A percentile compares a stretch with the other conserved stretches of the same genome.
Conservation (phyloP, 2,888 invertebrate species). For the Cataglyphis altisquamis region DNA sequence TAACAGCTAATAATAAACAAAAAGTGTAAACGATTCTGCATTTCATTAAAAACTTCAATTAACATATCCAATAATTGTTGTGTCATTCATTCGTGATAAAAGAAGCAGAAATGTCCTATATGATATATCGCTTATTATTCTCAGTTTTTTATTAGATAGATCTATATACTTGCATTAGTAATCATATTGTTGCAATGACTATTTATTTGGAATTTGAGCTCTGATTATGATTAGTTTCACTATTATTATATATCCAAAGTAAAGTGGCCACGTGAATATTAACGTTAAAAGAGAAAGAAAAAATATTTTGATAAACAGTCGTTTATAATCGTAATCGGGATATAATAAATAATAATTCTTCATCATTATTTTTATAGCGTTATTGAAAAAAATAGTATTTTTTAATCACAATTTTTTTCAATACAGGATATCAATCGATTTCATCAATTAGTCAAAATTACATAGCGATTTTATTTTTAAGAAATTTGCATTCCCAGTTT, state of each 20-base stretch:
- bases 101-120: neutral
- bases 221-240: slow-evolving; percentile 10
- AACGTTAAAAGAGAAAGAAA: neutral
- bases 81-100: slow-evolving; percentile 17
- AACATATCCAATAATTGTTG: slow-evolving; percentile 13
- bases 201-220: slow-evolving; percentile 24
- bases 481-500: neutral
- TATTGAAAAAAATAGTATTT: neutral
- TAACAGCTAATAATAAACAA: neutral
- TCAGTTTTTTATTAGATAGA: neutral
- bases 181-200: slow-evolving; percentile 3
- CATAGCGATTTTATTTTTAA: slow-evolving; percentile 3
- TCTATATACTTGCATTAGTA: neutral
- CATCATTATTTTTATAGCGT: neutral
- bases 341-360: neutral
- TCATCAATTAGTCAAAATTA: neutral
- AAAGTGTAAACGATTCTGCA: slow-evolving; percentile 11
- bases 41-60: slow-evolving; percentile 20
- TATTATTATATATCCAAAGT: neutral
- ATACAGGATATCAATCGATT: neutral
- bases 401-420: neutral
- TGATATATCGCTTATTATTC: slow-evolving; percentile 1
- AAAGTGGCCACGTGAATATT: neutral
- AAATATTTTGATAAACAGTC: neutral
- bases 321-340: neutral